phyloP scores from a whole-genome alignment of 2,113 vertebrate species.

The Mormyrus iriodes region DNA sequence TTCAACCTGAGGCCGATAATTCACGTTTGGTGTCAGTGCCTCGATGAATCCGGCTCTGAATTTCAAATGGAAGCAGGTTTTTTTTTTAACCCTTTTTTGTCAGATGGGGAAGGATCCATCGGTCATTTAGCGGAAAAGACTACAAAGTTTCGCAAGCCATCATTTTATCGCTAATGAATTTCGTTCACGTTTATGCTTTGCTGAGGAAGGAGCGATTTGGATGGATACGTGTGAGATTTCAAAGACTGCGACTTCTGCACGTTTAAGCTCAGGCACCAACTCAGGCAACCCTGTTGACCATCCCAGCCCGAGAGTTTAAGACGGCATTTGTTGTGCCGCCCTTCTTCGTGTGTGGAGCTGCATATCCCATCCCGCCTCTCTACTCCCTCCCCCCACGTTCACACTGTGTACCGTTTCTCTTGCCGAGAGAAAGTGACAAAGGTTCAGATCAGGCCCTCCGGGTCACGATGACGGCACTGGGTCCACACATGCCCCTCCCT shows the following conservation, averaged over 20 bases:
- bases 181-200: neutral
- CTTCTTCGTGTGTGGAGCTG: neutral
- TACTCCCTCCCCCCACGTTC: neutral
- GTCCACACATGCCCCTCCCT: neutral
- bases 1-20: conserved; percentile 55
- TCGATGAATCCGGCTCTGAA: neutral
- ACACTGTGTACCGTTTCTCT: neutral
- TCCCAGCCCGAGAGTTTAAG: neutral
- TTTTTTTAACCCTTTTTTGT: neutral
- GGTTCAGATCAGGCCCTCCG: conserved; percentile 24
- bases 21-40: conserved; percentile 40
- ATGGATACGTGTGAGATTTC: neutral
- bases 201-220: neutral
- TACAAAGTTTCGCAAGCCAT: neutral
- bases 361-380: neutral
- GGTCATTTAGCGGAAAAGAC: neutral
- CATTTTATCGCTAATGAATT: conserved; percentile 3
- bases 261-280: neutral
- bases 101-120: conserved; percentile 1
- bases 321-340: neutral
- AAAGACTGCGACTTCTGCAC: neutral
- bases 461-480: neutral
- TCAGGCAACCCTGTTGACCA: neutral
- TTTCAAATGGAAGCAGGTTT: neutral
- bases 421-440: conserved; percentile 26